phyloP scores from a whole-genome alignment of 2,113 vertebrate species.

The Clarias magur region DNA sequence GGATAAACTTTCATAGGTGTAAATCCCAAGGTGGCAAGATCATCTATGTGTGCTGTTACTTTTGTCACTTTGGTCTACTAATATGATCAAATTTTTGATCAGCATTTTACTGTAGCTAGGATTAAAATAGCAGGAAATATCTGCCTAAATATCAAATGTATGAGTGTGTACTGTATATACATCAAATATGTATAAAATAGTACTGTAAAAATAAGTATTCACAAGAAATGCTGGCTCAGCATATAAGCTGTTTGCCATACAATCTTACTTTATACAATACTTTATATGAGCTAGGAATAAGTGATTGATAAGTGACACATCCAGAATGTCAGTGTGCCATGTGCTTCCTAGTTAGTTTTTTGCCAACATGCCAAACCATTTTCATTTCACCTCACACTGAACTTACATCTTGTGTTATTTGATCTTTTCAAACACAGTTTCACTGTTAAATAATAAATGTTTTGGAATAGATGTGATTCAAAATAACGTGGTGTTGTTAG shows the following conservation, averaged over 20 bases:
- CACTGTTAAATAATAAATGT: neutral
- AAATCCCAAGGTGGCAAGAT: neutral
- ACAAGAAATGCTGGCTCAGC: neutral
- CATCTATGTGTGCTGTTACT: neutral
- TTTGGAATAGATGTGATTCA: neutral
- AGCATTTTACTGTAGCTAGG: no score
- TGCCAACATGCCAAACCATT: neutral
- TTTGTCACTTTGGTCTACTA: neutral
- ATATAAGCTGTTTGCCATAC: neutral
- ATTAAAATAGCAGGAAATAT: no score
- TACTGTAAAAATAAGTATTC: no score
- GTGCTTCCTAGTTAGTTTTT: neutral
- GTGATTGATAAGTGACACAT: neutral
- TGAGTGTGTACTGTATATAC: no score
- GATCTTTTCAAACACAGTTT: neutral
- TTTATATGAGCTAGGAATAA: neutral
- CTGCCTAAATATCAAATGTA: no score
- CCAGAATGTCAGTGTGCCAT: neutral
- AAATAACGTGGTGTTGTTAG: neutral
- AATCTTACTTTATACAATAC: neutral
- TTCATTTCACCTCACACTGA: neutral
- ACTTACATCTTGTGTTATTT: neutral
- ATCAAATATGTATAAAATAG: no score
- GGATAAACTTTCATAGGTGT: neutral
- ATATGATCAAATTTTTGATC: no score